Evolutionary conservation across 1,140 invertebrate species (phyloP).

Genomic region (Magallana ariakensis): DNA sequence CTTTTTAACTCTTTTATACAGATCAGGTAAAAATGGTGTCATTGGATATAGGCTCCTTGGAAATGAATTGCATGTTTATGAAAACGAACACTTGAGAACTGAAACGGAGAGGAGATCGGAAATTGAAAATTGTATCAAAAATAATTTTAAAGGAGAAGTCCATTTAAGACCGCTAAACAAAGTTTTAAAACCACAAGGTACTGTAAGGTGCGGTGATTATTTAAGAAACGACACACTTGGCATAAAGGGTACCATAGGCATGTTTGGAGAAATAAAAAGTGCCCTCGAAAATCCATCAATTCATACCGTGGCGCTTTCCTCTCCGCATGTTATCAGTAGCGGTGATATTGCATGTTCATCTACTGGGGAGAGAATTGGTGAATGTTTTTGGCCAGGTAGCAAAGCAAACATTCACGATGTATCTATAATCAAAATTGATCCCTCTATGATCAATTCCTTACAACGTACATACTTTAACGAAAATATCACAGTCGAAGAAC

Average conservation of each 20-base stretch:
- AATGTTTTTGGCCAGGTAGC: not conserved
- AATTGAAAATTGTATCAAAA: not conserved
- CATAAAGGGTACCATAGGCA: not conserved
- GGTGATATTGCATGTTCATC: not conserved
- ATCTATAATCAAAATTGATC: not conserved
- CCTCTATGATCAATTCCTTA: not conserved
- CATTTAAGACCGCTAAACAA: not conserved
- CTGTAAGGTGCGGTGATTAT: not conserved
- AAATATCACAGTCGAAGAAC: not conserved
- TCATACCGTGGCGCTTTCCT: not conserved
- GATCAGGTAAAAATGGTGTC: not conserved
- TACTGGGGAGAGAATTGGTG: not conserved
- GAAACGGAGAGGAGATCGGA: not conserved
- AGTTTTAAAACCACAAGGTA: not conserved
- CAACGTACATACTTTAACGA: not conserved
- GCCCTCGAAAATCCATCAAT: not conserved
- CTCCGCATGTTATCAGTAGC: not conserved
- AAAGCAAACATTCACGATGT: not conserved
- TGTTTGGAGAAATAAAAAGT: not conserved
- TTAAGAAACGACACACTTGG: not conserved
- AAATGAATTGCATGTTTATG: not conserved
- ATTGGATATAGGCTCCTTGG: not conserved
- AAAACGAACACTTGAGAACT: not conserved
- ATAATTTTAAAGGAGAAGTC: not conserved
- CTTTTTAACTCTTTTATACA: too few relatives aligned